Evolutionary conservation across 2,113 vertebrate species (phyloP), one percentile per base, ranked within the genome.

Genomic region (Grallaria varia): DNA sequence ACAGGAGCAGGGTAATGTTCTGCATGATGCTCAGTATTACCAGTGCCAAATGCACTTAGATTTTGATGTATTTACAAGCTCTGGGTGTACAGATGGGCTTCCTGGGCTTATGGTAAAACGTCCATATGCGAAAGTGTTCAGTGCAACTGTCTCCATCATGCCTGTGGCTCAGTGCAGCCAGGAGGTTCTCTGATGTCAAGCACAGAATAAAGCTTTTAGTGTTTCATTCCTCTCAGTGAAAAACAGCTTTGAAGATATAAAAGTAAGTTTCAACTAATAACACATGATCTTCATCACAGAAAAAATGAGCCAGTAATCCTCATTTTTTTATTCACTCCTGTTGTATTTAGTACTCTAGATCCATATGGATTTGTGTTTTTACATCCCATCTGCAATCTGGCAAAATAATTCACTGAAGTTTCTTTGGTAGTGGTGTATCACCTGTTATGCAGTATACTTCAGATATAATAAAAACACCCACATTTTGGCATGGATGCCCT

Each of bases 1-100:
- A 97, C 98, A 12, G 99, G 99, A 93, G 31, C 84, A 11, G 98
- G 99, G 99, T 99, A 97, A 98, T 97, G 59, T 39, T 62, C 58
- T 85, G 7, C 75, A 27, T 25, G 2, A 1, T 23, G 12, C 8
- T 93, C 21, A 35, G 44, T 42, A 67, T 27, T 44, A 28, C 28
- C 63, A 11, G 8, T 53, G 10, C 50, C 14, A 62, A 74, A 71
- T 60, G 39, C 33, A 45, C 66, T 85, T 75, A 74, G 6, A 56
- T 59, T 66, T 77, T 87, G 39, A 25, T 55, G 63, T 83, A 39
- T 55, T 82, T 84, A 62, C 24, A 81, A 68, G 27, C 31, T 72
- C 35, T 89, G 44, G 5, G 30, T 56, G 3, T 56, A 55, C 27
- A 62, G 22, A 27, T 9, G 67, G 33, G 9, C 24, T 81, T 84